Conservation (phyloP, 1,140 invertebrate genomes). For the Tyrophagus putrescentiae region DNA sequence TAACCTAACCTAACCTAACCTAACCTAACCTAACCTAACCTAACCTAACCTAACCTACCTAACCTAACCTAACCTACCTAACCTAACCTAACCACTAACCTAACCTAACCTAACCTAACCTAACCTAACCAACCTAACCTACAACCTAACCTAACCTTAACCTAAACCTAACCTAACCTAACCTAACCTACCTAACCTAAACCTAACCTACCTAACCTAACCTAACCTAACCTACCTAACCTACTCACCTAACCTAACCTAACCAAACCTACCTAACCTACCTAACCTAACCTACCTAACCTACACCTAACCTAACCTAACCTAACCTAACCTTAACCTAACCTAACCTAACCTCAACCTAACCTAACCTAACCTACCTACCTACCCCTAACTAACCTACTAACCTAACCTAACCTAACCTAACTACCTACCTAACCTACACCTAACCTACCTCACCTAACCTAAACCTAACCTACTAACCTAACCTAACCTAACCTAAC, state of each 20-base stretch:
- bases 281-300: constrained; percentile 26
- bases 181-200: constrained; percentile 29
- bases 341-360: constrained; percentile 25
- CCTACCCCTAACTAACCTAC: constrained; percentile 30
- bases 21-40: constrained; percentile 27
- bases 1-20: constrained; percentile 28
- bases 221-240: constrained; percentile 30
- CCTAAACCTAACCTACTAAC: constrained; percentile 3
- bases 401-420: constrained; percentile 30
- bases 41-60: constrained; percentile 28
- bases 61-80: constrained; percentile 31
- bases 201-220: constrained; percentile 30
- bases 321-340: constrained; percentile 25
- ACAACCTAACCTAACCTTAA: constrained; percentile 18
- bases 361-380: constrained; percentile 25
- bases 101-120: constrained; percentile 31
- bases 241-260: constrained; percentile 27
- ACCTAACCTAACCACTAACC: constrained; percentile 30
- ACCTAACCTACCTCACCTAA: constrained; percentile 9
- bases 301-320: constrained; percentile 24
- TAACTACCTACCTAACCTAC: constrained; percentile 22
- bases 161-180: constrained; percentile 26
- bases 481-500: constrained; percentile 1
- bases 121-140: constrained; percentile 31
- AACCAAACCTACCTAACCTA: constrained; percentile 26